Base-by-base conservation (phyloP, 2,113 vertebrate species). In the Motacilla alba region DNA sequence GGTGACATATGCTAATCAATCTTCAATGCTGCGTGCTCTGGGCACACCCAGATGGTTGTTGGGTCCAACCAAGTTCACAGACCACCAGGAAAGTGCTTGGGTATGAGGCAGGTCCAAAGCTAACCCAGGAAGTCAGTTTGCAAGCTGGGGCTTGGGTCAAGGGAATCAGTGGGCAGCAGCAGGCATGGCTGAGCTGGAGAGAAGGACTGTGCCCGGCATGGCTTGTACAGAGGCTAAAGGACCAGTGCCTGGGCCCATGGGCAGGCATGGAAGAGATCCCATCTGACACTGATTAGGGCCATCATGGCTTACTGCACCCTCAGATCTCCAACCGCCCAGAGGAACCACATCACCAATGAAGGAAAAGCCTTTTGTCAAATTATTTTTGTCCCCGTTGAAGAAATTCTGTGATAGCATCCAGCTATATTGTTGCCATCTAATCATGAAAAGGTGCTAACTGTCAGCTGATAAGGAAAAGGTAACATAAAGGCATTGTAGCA, bases 191-290 rank as follows among this genome's bases (percentile, higher is more conserved):
- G 20, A 47, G 13, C 22, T 35, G 13, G 27, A 77, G 30, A 83
- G 10, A 16, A 69, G 8, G 6, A 17, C 19, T 44, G 9, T 19
- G 41, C 37, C 55, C 41, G 49, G 1, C 9, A n/a, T 0, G 1
- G 27, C 30, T 73, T 39, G 8, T 31, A 13, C 10, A 77, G 6
- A 2, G 5, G 8, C 12, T 53, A 23, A 73, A 60, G 27, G 22
- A 35, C 9, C 18, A 30, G 26, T 6, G 33, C 24, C 9, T 44
- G 9, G 15, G 2, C 13, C 16, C 50, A 5, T 5, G 4, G 60
- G 7, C 22, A 75, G 3, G 2, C 15, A 13, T 13, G 11, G 24
- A 11, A 17, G 11, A 63, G 27, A 27, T 15, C 9, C 15, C 14
- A 11, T 7, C 15, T 26, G 23, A 49, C 27, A 22, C 27, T 77